Evolutionary conservation across 2,888 invertebrate genomes (phyloP), one percentile per base, ranked within the genome.

Genomic region (Sicus ferrugineus): DNA sequence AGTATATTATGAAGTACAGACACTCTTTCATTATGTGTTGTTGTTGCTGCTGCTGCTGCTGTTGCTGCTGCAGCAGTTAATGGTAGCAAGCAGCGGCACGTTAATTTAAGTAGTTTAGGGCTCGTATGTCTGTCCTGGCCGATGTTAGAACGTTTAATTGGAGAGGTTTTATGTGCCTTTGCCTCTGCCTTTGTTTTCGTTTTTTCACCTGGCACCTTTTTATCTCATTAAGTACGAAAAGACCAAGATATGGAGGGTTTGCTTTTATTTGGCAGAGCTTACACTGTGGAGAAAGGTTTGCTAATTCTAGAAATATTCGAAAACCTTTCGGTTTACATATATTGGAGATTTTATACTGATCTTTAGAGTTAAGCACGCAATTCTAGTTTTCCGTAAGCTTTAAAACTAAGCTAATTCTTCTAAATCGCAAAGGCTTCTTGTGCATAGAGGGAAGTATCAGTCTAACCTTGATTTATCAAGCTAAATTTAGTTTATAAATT

Each of bases 71-170:
- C 30, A 16, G 30, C 38, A 21, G 30, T 31, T 23, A 34, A 50
- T 58, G 50, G 19, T 46, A 69, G 64, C 65, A 70, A 66, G 67
- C 67, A 69, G 69, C 70, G 72, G 70, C 70, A 69, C 69, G 72
- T 70, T 72, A 70, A 72, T 72, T 72, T 72, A 72, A 72, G 70
- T 72, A 69, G 70, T 72, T 71, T 66, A 46, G 48, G 48, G 58
- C 34, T 14, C n/a, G 48, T 31, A 31, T 67, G 66, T 30, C 23
- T 66, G 48, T 21, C 30, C 52, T 34, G 21, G n/a, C 26, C n/a
- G 5, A 14, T 34, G 38, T 58, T 16, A 5, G 31, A 34, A 31
- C 34, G 34, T 61, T 42, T 61, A 31, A 56, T 30, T 69, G 56
- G 58, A 46, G 26, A 46, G 48, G 21, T 54, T 23, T 19, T 52